A percentile compares a stretch with the other conserved stretches of the same genome.
Conservation (phyloP, 37 sponge, comb jelly and placozoan species). For the Oopsacas minuta region DNA sequence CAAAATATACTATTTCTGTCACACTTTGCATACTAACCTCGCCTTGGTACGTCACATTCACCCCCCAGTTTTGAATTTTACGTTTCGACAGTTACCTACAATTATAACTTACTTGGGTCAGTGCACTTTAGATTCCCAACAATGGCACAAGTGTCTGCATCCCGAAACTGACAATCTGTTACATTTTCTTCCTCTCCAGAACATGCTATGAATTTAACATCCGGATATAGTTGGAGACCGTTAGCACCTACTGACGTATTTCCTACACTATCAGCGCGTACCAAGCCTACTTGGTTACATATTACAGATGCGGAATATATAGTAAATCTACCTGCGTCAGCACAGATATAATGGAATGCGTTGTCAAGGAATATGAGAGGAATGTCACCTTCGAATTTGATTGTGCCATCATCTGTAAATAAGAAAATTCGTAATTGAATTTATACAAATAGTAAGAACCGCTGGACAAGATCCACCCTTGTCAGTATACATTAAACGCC, state of each 20-base stretch:
- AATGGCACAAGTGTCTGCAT: not conserved
- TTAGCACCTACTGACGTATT: not conserved
- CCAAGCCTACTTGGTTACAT: not conserved
- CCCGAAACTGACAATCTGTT: not conserved
- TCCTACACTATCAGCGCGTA: not conserved
- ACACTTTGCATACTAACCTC: too few relatives aligned
- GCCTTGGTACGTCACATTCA: too few relatives aligned
- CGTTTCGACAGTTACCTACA: too few relatives aligned
- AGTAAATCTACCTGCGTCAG: not conserved
- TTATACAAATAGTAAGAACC: too few relatives aligned
- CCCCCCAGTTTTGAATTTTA: too few relatives aligned
- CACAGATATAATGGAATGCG: not conserved
- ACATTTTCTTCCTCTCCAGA: not conserved
- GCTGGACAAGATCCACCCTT: too few relatives aligned
- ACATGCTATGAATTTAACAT: not conserved
- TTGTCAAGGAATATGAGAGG: not conserved
- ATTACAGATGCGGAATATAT: not conserved
- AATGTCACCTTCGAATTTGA: not conserved
- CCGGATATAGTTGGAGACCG: not conserved
- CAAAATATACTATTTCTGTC: too few relatives aligned
- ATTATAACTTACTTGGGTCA: slow-evolving; percentile 2
- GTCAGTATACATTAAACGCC: too few relatives aligned
- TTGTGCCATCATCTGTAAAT: not conserved
- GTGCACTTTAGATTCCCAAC: not conserved
- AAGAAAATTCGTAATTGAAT: too few relatives aligned